phyloP scores from a whole-genome alignment of 2,113 vertebrate genomes.

The Sturnira hondurensis region DNA sequence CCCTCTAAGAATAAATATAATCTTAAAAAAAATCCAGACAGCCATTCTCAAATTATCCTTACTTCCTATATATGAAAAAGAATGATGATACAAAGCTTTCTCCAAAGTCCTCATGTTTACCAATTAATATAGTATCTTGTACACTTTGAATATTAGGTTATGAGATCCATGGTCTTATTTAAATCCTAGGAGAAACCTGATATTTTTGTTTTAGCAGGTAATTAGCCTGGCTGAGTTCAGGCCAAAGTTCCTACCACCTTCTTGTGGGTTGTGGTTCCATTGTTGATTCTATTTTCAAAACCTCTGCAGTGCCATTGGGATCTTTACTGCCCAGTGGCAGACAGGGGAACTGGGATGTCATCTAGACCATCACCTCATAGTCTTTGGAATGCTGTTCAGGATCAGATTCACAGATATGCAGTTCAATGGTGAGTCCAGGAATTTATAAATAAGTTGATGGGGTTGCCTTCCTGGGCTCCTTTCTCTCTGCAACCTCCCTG shows the following conservation, averaged over 20 bases:
- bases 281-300: background rate
- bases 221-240: background rate
- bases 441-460: background rate
- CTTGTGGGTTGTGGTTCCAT: background rate
- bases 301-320: background rate
- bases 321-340: background rate
- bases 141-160: background rate
- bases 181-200: background rate
- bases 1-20: too few species aligned
- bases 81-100: background rate
- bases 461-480: slow-evolving; percentile 1
- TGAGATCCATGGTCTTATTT: background rate
- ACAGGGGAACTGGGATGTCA: background rate
- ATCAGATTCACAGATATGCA: background rate
- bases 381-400: background rate
- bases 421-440: background rate
- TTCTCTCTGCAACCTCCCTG: background rate
- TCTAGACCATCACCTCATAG: background rate
- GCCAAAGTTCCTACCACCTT: background rate
- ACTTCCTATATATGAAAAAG: background rate
- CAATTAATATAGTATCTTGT: background rate
- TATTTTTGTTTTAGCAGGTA: background rate
- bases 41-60: background rate
- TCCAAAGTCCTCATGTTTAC: background rate
- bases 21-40: background rate